Conservation (phyloP, 2,113 vertebrate genomes). For the Suricata suricatta region DNA sequence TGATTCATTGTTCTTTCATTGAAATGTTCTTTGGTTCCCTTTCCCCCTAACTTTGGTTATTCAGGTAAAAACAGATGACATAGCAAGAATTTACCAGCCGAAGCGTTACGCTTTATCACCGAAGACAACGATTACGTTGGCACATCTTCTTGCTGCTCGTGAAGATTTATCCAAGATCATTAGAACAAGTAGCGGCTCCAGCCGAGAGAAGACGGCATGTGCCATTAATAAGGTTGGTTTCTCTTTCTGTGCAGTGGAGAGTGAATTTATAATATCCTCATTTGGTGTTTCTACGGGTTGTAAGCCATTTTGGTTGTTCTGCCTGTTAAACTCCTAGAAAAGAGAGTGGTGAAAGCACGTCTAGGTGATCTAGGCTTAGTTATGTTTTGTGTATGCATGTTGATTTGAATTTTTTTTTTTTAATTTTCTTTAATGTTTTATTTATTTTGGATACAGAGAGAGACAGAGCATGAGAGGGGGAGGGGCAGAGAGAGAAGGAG, state of each 20-base stretch:
- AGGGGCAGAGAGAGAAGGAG: too few species aligned
- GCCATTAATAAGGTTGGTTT: conserved; percentile 93
- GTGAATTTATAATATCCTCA: neutral
- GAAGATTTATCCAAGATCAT: conserved; percentile 94
- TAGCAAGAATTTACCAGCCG: conserved; percentile 95
- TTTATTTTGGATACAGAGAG: too few species aligned
- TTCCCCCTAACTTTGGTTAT: neutral
- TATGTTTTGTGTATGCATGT: neutral
- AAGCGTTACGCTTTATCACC: conserved; percentile 89
- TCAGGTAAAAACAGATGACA: conserved; percentile 91
- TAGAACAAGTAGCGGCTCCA: conserved; percentile 94
- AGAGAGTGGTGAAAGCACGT: neutral
- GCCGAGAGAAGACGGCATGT: conserved; percentile 90
- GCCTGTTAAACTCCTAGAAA: neutral
- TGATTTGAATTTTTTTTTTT: too few species aligned
- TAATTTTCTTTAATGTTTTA: too few species aligned
- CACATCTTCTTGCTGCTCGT: conserved; percentile 93
- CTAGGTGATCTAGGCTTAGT: neutral
- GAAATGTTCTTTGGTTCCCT: conserved; percentile 16
- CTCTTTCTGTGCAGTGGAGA: neutral
- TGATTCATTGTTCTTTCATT: conserved; percentile 11
- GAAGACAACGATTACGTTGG: conserved; percentile 87
- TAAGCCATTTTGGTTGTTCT: neutral
- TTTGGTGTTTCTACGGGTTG: neutral
- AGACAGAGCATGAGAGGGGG: too few species aligned